A percentile compares a stretch with the other conserved stretches of the same genome.
Evolutionary conservation across 2,797 vertebrate genomes (phyloP).

Genomic region (Sebastolobus altivelis): DNA sequence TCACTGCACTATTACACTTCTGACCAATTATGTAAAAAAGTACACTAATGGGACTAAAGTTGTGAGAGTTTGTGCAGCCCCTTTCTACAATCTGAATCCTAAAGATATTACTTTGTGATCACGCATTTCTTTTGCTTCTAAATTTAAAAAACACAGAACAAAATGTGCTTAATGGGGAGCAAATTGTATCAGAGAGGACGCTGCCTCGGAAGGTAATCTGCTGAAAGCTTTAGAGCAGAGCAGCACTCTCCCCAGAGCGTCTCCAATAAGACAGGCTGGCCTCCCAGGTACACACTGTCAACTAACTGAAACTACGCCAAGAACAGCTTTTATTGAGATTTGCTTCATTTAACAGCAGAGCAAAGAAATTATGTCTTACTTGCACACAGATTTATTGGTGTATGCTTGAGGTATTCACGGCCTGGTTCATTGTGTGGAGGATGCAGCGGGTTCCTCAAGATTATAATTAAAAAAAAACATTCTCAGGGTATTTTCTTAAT

Average conservation of each 20-base stretch:
- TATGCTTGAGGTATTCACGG: neutral
- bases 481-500: neutral
- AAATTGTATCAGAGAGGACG: neutral
- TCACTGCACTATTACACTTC: neutral
- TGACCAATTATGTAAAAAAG: neutral
- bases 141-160: neutral
- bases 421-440: neutral
- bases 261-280: constrained; percentile 11
- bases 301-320: constrained; percentile 21
- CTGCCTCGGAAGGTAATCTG: constrained; percentile 27
- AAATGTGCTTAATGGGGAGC: neutral
- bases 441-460: neutral
- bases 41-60: neutral
- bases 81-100: neutral
- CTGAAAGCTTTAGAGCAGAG: constrained; percentile 26
- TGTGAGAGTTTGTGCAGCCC: too few species aligned
- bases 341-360: constrained; percentile 32
- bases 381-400: constrained; percentile 28
- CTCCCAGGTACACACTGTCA: constrained; percentile 2
- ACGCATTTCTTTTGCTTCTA: neutral
- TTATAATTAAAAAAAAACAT: neutral
- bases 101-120: neutral
- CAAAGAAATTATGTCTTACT: constrained; percentile 4
- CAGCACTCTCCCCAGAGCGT: constrained; percentile 21
- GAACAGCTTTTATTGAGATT: constrained; percentile 40